These are phyloP conservation scores for Chloromyia formosa DNA, from an alignment of 2,888 invertebrate species.

Conservation along the genomic window DNA sequence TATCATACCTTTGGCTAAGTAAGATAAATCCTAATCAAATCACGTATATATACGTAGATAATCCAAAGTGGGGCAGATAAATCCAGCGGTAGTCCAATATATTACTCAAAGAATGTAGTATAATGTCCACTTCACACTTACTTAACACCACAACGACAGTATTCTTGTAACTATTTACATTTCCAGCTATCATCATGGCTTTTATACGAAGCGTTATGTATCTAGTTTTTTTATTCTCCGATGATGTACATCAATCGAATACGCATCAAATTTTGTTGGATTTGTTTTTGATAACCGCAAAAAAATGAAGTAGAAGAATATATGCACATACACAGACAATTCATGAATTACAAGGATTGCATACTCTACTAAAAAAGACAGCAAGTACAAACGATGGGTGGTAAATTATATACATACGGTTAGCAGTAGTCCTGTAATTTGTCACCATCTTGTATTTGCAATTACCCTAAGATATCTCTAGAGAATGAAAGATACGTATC, in stretches of 20 bases:
- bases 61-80: neutral
- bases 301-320: neutral
- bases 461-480: slow-evolving; percentile 24
- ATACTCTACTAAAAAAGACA: slow-evolving; percentile 26
- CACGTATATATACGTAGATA: neutral
- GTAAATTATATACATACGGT: slow-evolving; percentile 34
- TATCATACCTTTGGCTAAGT: neutral
- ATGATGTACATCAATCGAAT: neutral
- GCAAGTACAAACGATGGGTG: slow-evolving; percentile 28
- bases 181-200: neutral
- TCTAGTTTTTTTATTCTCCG: neutral
- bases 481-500: neutral
- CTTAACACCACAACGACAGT: neutral
- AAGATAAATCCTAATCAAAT: neutral
- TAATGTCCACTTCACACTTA: slow-evolving; percentile 7
- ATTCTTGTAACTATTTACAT: slow-evolving; percentile 10
- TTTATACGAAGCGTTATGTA: slow-evolving; percentile 16
- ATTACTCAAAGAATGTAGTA: neutral
- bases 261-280: slow-evolving; percentile 3
- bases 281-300: slow-evolving; percentile 3
- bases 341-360: slow-evolving; percentile 25
- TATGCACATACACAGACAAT: slow-evolving; percentile 10
- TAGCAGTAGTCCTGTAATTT: slow-evolving; percentile 34
- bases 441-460: slow-evolving; percentile 15
- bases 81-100: neutral